Evolutionary conservation across 1,140 invertebrate species (phyloP).

Genomic region (Ruditapes philippinarum): DNA sequence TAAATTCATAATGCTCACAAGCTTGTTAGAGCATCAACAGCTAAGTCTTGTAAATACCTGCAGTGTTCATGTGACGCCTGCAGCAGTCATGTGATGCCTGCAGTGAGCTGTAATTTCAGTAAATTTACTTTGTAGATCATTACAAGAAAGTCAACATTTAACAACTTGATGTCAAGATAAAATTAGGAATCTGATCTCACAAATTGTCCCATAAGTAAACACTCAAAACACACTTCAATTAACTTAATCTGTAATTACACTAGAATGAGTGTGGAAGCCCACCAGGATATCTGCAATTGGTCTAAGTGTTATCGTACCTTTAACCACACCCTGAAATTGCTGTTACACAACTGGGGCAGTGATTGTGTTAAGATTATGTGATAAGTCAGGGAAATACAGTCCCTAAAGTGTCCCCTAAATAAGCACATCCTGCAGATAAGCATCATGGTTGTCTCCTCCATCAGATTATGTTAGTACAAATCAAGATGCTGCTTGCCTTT

Average conservation of each 20-base stretch:
- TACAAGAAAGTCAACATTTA: not conserved
- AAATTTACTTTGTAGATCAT: no score
- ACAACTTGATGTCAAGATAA: not conserved
- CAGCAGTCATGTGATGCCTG: no score
- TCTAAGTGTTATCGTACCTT: constrained; percentile 9
- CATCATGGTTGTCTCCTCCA: constrained; percentile 44
- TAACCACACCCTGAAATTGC: not conserved
- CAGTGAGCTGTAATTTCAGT: no score
- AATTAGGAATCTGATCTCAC: not conserved
- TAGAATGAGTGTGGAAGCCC: not conserved
- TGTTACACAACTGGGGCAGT: not conserved
- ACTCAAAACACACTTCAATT: constrained; percentile 13
- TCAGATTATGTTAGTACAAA: constrained; percentile 16
- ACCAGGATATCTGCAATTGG: not conserved
- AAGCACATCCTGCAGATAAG: constrained; percentile 48
- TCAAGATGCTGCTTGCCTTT: not conserved
- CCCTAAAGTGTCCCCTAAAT: constrained; percentile 57
- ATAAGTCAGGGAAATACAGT: not conserved
- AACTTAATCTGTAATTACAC: constrained; percentile 1
- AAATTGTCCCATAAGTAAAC: constrained; percentile 41
- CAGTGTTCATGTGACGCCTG: no score
- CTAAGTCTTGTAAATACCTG: no score
- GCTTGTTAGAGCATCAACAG: no score
- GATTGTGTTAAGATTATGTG: not conserved
- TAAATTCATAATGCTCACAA: no score